phyloP scores from a whole-genome alignment of 2,113 vertebrate genomes.

The Genyomyrus donnyi region DNA sequence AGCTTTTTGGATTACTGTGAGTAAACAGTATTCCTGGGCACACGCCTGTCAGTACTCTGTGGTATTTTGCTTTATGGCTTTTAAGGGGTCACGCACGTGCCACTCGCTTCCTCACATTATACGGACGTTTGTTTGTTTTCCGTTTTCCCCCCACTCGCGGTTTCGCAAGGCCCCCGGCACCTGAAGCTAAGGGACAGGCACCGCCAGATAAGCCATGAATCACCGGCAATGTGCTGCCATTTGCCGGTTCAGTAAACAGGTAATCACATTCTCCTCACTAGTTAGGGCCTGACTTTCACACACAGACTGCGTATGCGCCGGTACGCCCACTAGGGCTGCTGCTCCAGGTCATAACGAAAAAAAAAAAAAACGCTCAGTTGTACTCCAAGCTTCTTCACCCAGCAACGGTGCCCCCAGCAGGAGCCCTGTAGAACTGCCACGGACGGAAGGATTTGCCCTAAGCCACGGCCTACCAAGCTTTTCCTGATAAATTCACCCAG shows the following conservation, averaged over 20 bases:
- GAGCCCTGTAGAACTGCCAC: neutral
- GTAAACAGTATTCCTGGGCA: neutral
- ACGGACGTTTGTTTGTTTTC: neutral
- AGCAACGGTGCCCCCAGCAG: neutral
- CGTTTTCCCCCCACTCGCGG: neutral
- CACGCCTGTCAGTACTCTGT: neutral
- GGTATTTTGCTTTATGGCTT: neutral
- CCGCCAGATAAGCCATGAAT: neutral
- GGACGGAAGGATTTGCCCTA: neutral
- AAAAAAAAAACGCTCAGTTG: neutral
- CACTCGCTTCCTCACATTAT: neutral
- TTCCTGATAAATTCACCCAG: neutral
- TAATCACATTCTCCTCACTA: slow-evolving; percentile 5
- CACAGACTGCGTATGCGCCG: neutral
- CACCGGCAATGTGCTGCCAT: neutral
- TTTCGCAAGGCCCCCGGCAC: neutral
- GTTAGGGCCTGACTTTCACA: slow-evolving; percentile 9
- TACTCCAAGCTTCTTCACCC: neutral
- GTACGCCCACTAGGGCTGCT: neutral
- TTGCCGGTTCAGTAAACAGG: neutral
- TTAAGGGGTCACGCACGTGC: neutral
- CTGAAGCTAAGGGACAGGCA: neutral
- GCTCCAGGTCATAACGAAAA: neutral
- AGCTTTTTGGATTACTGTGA: slow-evolving; percentile 3
- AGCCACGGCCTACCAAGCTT: neutral